Base-by-base conservation (phyloP, 1,140 invertebrate genomes). In the Hylyphantes graminicola region DNA sequence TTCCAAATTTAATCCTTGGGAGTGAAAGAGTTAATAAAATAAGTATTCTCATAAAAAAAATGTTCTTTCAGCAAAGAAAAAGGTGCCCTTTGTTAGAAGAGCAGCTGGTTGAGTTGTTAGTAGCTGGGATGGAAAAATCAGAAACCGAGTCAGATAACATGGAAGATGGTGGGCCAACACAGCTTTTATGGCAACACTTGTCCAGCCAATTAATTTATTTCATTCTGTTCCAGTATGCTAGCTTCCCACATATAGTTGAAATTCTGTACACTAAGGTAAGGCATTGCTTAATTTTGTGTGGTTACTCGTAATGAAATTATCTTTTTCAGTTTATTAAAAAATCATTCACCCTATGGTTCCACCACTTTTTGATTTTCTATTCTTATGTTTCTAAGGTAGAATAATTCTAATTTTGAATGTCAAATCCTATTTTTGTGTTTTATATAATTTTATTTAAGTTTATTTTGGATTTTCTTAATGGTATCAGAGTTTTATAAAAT, bases 161-260 rank as follows among this genome's bases (percentile, higher is more conserved):
- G 54, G 85, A 87, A 65, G 79, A 86, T 77, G 79, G 80, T 10
- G 65, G 70, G 19, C 82, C 82, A 21, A 86, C 78, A 0, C 64
- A 86, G n/a, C 83, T 86, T 12, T 70, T 87, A 9, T 98, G 96
- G 96, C 91, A 97, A 67, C 96, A 98, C 90, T 90, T 99, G 0
- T 98, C 97, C 2, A 97, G 96, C 15, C 96, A 98, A 89, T 91
- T 98, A 0, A 98, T 99, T 82, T 98, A 97, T 91, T 97, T 98
- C 90, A 96, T 98, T 50, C 91, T 98, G 0, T 97, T 97, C 88
- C 96, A 98, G 89, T 97, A 97, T 89, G 95, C 96, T 0, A 95
- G 93, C 86, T 98, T 99, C 89, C 94, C 95, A 53, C 96, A 95
- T 87, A 96, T 98, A 88, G 95, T 98, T 0, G 93, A 94, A 89